Evolutionary conservation across 1,140 invertebrate genomes (phyloP).

Genomic region (Aphaenogaster ashmeadi): DNA sequence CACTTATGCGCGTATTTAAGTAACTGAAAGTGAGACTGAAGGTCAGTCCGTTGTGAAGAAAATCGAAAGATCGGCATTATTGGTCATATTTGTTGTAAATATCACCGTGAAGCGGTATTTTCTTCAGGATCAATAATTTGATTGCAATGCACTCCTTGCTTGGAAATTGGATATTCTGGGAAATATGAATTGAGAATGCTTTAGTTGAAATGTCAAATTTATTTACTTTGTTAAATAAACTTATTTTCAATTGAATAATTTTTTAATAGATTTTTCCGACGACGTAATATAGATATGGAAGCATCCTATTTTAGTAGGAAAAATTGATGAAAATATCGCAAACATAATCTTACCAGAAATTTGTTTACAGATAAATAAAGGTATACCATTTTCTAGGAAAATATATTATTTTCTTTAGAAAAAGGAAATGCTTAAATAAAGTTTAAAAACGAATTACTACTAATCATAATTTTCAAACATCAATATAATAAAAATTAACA

Average conservation of each 20-base stretch:
- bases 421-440: background rate
- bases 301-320: slow-evolving; percentile 3
- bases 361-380: slow-evolving; percentile 28
- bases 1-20: background rate
- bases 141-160: slow-evolving; percentile 22
- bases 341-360: background rate
- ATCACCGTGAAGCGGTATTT: background rate
- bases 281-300: background rate
- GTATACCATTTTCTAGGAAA: background rate
- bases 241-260: slow-evolving; percentile 42
- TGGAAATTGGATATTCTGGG: slow-evolving; percentile 17
- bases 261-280: slow-evolving; percentile 33
- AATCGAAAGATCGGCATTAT: background rate
- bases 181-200: slow-evolving; percentile 44
- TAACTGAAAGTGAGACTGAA: background rate
- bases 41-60: background rate
- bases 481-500: background rate
- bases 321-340: background rate
- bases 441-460: background rate
- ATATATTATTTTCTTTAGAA: background rate
- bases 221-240: slow-evolving; percentile 45
- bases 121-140: slow-evolving; percentile 14
- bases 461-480: background rate
- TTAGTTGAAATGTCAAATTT: slow-evolving; percentile 52
- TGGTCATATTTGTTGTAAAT: slow-evolving; percentile 12